These are phyloP conservation scores for Vulpes vulpes DNA, from an alignment of 2,113 vertebrate species.

Conservation along the genomic window DNA sequence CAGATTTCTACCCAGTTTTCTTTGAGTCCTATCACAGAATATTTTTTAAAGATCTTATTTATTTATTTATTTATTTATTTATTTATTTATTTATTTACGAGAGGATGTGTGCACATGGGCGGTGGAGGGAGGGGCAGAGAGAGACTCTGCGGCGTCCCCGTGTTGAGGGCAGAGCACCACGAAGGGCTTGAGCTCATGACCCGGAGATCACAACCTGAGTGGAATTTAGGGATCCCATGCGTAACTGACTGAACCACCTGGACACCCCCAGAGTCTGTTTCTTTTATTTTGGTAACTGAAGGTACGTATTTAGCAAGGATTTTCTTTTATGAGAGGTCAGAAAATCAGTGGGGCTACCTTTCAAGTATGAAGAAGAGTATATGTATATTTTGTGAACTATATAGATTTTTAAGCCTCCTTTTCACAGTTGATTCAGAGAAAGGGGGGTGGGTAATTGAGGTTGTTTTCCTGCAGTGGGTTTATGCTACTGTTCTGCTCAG, in stretches of 20 bases:
- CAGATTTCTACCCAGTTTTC: neutral
- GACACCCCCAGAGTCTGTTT: neutral
- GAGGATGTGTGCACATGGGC: neutral
- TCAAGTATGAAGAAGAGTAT: neutral
- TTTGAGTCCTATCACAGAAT: neutral
- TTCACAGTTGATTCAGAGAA: neutral
- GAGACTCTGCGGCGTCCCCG: neutral
- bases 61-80: too few species aligned
- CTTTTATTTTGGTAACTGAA: neutral
- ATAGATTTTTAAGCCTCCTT: neutral
- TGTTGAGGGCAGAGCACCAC: neutral
- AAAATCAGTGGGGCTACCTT: neutral
- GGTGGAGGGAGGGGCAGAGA: neutral
- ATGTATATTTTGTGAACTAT: neutral
- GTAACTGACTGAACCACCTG: neutral
- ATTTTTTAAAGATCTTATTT: neutral
- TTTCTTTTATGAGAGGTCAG: neutral
- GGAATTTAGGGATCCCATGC: neutral
- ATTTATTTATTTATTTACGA: too few species aligned
- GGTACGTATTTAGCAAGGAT: neutral
- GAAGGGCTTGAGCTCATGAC: neutral
- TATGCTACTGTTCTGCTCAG: neutral
- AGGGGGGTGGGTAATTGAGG: fast-evolving
- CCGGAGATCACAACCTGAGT: neutral
- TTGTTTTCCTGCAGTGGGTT: neutral